phyloP scores from a whole-genome alignment of 1,140 invertebrate genomes.

The Parapsyche elsis region DNA sequence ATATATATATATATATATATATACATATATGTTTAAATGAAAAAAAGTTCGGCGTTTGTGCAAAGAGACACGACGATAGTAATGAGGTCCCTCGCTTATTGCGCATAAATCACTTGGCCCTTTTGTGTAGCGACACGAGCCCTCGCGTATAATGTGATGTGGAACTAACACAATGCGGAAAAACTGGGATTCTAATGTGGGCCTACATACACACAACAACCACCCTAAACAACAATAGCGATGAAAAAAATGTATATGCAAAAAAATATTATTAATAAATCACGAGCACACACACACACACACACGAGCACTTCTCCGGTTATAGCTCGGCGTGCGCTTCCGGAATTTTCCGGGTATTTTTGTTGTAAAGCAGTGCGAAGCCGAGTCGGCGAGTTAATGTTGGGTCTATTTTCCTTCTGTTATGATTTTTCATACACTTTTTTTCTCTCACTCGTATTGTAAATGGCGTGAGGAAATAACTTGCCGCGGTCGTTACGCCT shows the following conservation, averaged over 20 bases:
- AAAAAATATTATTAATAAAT: conserved; percentile 44
- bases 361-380: conserved; percentile 33
- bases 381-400: conserved; percentile 18
- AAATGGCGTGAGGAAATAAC: conserved; percentile 43
- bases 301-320: conserved; percentile 27
- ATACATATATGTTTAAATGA: conserved; percentile 6
- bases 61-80: conserved; percentile 35
- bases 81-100: conserved; percentile 40
- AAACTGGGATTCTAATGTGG: conserved; percentile 36
- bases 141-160: conserved; percentile 39
- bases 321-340: conserved; percentile 22
- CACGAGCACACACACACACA: conserved; percentile 18
- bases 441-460: conserved; percentile 30
- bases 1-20: conserved; percentile 14
- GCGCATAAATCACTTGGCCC: conserved; percentile 35
- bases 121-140: conserved; percentile 30
- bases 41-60: neutral
- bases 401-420: conserved; percentile 38
- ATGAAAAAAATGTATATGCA: conserved; percentile 35
- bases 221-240: conserved; percentile 3
- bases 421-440: conserved; percentile 41
- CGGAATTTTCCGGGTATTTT: conserved; percentile 38
- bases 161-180: conserved; percentile 47
- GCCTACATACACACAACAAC: neutral
- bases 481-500: conserved; percentile 36